These are phyloP conservation scores for Tautogolabrus adspersus DNA, from an alignment of 2,113 vertebrate species.

Conservation along the genomic window DNA sequence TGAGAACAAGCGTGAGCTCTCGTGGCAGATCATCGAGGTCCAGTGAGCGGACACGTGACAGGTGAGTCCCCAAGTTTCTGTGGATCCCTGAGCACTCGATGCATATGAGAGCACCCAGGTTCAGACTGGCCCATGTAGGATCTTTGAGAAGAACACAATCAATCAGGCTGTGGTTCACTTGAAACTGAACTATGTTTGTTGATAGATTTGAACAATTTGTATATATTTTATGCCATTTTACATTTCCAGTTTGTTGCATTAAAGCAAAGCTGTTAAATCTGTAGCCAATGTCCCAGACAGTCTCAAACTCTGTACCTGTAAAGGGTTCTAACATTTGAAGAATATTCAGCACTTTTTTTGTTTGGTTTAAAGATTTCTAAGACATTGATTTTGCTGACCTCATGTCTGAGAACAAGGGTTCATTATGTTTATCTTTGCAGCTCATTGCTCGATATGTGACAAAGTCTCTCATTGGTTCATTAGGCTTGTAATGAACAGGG, in stretches of 20 bases:
- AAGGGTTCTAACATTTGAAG: not conserved
- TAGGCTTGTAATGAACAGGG: not conserved
- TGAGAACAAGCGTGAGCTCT: constrained; percentile 77
- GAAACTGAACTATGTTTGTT: not conserved
- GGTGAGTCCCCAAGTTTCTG: constrained; percentile 79
- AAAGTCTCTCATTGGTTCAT: not conserved
- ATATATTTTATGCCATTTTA: constrained; percentile 1
- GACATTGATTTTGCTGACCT: not conserved
- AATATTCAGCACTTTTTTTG: constrained; percentile 5
- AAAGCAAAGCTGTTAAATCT: constrained; percentile 20
- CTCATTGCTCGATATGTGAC: not conserved
- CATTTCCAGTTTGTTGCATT: constrained; percentile 9
- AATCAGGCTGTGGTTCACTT: not conserved
- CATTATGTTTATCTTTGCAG: not conserved
- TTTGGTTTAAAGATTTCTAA: constrained; percentile 10
- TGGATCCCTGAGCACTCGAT: constrained; percentile 82
- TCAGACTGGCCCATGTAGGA: constrained; percentile 81
- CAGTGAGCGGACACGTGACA: constrained; percentile 77
- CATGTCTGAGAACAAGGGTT: not conserved
- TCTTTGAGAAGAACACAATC: constrained; percentile 50
- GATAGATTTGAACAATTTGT: not conserved
- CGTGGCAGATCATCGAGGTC: constrained; percentile 77
- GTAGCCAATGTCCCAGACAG: not conserved
- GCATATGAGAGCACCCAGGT: constrained; percentile 79
- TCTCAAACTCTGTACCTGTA: not conserved